These are phyloP conservation scores for Limenitis camilla DNA, from an alignment of 2,888 invertebrate species.

Conservation along the genomic window DNA sequence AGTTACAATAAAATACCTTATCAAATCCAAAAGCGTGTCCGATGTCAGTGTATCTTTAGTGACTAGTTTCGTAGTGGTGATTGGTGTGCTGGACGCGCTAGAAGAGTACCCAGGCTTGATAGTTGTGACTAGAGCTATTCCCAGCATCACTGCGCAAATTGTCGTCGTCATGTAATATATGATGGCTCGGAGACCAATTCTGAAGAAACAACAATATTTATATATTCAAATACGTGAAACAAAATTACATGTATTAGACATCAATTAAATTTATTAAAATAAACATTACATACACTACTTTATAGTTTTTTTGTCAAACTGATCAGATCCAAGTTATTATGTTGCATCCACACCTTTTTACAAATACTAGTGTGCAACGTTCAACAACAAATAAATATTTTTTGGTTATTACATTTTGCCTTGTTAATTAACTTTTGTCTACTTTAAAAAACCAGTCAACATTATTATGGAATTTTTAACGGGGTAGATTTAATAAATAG, in stretches of 20 bases:
- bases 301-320: background rate
- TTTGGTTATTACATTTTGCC: too few species aligned
- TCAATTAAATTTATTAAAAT: too few species aligned
- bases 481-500: too few species aligned
- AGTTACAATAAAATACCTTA: conserved; percentile 76
- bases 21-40: conserved; percentile 93
- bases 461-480: background rate
- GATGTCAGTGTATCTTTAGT: conserved; percentile 82
- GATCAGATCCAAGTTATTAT: too few species aligned
- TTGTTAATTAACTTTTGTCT: background rate
- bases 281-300: background rate
- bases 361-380: too few species aligned
- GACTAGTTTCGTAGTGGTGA: conserved; percentile 65
- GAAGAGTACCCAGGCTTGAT: conserved; percentile 86
- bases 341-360: too few species aligned
- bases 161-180: conserved; percentile 95
- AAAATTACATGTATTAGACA: too few species aligned
- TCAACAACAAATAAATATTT: too few species aligned
- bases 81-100: conserved; percentile 48
- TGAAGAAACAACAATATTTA: conserved; percentile 25
- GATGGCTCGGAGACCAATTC: conserved; percentile 85
- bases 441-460: background rate
- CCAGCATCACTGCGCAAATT: conserved; percentile 90
- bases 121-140: conserved; percentile 90
- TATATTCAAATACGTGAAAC: background rate